Base-by-base conservation (phyloP, 2,888 invertebrate species). In the Chloroclysta siterata region DNA sequence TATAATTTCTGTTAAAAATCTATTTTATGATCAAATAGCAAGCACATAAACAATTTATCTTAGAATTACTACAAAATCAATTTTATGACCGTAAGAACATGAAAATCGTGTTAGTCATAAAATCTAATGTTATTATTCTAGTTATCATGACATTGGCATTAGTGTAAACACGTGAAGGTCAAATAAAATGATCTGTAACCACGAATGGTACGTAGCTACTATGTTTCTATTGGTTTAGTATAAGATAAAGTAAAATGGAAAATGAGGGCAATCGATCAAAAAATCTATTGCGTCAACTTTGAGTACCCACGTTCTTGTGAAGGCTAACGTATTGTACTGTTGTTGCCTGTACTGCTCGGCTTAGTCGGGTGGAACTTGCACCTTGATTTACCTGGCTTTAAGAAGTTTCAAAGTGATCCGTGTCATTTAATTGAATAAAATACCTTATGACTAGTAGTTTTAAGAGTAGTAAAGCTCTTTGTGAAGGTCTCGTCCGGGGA, bases 141-240 rank as follows among this genome's bases (percentile, higher is more conserved):
- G 51, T 36, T 60, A 44, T 50, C 55, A 39, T 48, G 61, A 58
- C 65, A 67, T 64, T 69, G 65, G 63, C 53, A 67, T 62, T 22
- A 48, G 36, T 44, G 41, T 52, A n/a, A n/a, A 54, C 65, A 65
- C 55, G 52, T 62, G 66, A 70, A 72, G 71, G 71, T n/a, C 64
- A 48, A 48, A 54, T 51, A 33, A 47, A 44, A 41, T 14, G n/a
- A 41, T 22, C 13, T 41, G 13, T 29, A 17, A 11, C 11, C 15
- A 46, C 46, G 3, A 17, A 17, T 17, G 8, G 14, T 44, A n/a
- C 14, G 1, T 2, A 44, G 42, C 46, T 46, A 17, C 17, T 46
- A 17, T 17, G 15, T 46, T 15, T n/a, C 4, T n/a, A 13, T n/a
- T 44, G 8, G 7, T 2, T 15, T 15, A 6, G 8, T 44, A 14